phyloP scores from a whole-genome alignment of 2,113 vertebrate species.

The Malurus elegans region DNA sequence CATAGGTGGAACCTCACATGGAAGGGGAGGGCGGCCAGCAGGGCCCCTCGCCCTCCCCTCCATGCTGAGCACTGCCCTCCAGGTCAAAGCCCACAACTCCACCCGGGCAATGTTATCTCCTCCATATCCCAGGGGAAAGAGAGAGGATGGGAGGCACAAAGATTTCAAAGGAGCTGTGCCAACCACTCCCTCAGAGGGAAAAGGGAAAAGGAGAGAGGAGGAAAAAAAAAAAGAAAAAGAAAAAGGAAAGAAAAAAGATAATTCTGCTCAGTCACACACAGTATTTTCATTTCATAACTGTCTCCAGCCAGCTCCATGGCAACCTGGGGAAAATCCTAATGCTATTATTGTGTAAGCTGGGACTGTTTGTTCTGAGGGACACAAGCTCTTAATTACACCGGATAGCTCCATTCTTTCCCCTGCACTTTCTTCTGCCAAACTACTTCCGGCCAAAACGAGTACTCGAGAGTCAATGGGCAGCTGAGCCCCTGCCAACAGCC shows the following conservation, averaged over 20 bases:
- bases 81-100: neutral
- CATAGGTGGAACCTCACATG: fast-evolving
- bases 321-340: conserved; percentile 70
- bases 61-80: neutral
- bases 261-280: conserved; percentile 55
- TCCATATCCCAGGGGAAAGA: neutral
- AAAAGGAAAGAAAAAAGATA: neutral
- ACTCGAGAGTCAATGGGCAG: conserved; percentile 19
- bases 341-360: conserved; percentile 61
- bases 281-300: conserved; percentile 68
- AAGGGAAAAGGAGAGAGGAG: neutral
- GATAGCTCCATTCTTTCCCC: conserved; percentile 60
- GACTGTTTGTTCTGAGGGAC: conserved; percentile 65
- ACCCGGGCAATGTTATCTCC: neutral
- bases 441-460: conserved; percentile 40
- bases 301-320: conserved; percentile 63
- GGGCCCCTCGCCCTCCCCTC: neutral
- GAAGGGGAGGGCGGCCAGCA: neutral
- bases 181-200: conserved; percentile 36
- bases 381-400: conserved; percentile 71
- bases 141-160: neutral
- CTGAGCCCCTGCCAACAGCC: conserved; percentile 7
- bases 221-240: too few relatives aligned
- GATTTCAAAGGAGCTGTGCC: conserved; percentile 35
- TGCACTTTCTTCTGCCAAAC: conserved; percentile 57